Conservation (phyloP, 1,140 invertebrate species). For the Bombus huntii region DNA sequence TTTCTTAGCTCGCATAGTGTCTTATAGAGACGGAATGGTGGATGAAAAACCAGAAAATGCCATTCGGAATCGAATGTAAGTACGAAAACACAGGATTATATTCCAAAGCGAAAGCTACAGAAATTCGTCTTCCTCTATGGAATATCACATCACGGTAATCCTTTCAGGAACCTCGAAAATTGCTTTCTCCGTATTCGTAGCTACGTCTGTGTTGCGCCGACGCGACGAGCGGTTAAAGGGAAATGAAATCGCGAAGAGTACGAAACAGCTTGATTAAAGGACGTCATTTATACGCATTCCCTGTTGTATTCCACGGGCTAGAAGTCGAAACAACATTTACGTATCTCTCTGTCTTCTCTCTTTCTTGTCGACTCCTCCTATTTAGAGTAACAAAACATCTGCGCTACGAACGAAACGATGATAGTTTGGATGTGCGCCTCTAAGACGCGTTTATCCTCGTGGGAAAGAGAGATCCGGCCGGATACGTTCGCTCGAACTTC, state of each 20-base stretch:
- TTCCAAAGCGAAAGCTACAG: not conserved
- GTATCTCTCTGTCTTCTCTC: not conserved
- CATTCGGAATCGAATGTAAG: not conserved
- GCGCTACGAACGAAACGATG: conserved; percentile 5
- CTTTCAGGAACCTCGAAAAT: conserved; percentile 1
- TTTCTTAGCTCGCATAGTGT: not conserved
- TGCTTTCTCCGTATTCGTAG: not conserved
- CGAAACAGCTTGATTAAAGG: conserved; percentile 24
- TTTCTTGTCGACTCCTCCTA: not conserved
- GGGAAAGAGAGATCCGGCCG: conserved; percentile 53
- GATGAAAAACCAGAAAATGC: not conserved
- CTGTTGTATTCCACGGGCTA: not conserved
- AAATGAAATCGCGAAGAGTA: conserved; percentile 25
- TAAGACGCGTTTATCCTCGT: conserved; percentile 55
- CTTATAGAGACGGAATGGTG: not conserved
- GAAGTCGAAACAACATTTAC: conserved; percentile 43
- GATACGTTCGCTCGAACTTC: conserved; percentile 55
- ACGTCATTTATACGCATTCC: conserved; percentile 9
- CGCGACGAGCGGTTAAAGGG: conserved; percentile 13
- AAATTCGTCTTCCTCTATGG: not conserved
- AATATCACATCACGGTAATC: not conserved
- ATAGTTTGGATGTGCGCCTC: conserved; percentile 36
- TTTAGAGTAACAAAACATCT: conserved; percentile 30
- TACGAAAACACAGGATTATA: not conserved
- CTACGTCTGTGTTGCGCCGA: not conserved